Percentiles rank a stretch among this genome's conserved stretches.
These are phyloP conservation scores for Ormyrus nitidulus DNA, from an alignment of 2,888 invertebrate species.

Conservation along the genomic window DNA sequence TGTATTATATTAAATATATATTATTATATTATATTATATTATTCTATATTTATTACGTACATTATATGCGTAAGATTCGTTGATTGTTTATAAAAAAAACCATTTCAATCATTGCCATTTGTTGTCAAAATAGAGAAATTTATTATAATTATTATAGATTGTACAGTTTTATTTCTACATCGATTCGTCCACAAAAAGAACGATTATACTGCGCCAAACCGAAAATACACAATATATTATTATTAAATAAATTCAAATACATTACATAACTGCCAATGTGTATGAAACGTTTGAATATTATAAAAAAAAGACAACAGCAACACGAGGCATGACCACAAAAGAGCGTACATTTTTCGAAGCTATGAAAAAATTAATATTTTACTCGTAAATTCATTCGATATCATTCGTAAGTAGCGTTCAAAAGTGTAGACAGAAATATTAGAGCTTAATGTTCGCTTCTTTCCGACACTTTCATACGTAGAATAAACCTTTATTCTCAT, in stretches of 20 bases:
- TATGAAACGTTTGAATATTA: slow-evolving; percentile 62
- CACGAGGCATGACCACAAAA: slow-evolving; percentile 41
- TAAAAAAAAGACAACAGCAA: slow-evolving; percentile 26
- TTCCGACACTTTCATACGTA: slow-evolving; percentile 29
- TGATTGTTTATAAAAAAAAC: slow-evolving; percentile 9
- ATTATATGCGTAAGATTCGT: slow-evolving; percentile 18
- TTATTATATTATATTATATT: slow-evolving; percentile 25
- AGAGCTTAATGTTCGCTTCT: slow-evolving; percentile 49
- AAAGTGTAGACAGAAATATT: slow-evolving; percentile 32
- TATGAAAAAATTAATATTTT: slow-evolving; percentile 30
- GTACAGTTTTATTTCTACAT: slow-evolving; percentile 17
- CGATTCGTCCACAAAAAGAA: slow-evolving; percentile 24
- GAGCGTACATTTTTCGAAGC: slow-evolving; percentile 37
- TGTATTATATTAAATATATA: slow-evolving; percentile 22
- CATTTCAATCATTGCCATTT: slow-evolving; percentile 23
- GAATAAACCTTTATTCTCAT: neutral
- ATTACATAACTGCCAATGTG: slow-evolving; percentile 73
- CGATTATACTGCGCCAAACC: slow-evolving; percentile 27
- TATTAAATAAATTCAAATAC: slow-evolving; percentile 53
- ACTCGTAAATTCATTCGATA: slow-evolving; percentile 29
- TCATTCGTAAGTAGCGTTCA: slow-evolving; percentile 26
- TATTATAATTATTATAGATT: slow-evolving; percentile 26
- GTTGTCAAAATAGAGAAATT: slow-evolving; percentile 25
- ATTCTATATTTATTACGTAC: slow-evolving; percentile 5
- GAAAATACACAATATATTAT: slow-evolving; percentile 34